Conservation (phyloP, 2,113 vertebrate species). For the Rhynchopsitta pachyrhyncha region DNA sequence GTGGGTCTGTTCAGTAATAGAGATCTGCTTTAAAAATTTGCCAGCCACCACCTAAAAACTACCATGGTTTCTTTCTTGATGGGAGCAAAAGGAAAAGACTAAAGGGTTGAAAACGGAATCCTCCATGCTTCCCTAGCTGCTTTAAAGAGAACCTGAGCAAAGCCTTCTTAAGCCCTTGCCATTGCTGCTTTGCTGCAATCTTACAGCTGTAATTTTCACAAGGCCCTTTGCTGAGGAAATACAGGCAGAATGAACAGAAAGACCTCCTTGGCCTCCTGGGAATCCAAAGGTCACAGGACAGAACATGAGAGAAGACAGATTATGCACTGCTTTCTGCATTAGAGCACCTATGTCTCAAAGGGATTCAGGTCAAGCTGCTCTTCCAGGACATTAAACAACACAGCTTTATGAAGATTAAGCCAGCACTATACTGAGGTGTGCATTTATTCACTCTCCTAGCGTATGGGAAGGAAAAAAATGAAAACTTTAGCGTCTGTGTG, state of each 20-base stretch:
- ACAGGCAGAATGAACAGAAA: background rate
- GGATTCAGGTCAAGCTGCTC: background rate
- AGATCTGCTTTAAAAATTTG: background rate
- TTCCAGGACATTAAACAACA: background rate
- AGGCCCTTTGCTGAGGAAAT: background rate
- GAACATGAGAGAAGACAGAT: background rate
- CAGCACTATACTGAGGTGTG: background rate
- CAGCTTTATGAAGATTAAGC: background rate
- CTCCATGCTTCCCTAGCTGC: background rate
- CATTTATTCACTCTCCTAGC: background rate
- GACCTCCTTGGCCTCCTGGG: background rate
- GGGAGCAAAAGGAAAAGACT: background rate
- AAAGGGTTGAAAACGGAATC: background rate
- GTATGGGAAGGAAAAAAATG: background rate
- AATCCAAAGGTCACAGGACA: slow-evolving; percentile 22
- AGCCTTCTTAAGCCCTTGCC: background rate
- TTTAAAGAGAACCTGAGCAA: background rate
- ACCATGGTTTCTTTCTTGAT: fast-evolving
- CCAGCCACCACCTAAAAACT: background rate
- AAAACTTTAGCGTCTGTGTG: fast-evolving
- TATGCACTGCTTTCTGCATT: slow-evolving; percentile 12
- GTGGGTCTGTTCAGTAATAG: background rate
- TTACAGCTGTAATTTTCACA: background rate
- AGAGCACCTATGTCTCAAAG: slow-evolving; percentile 6
- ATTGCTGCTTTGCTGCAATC: background rate